Base-by-base conservation (phyloP, 2,797 vertebrate species). In the Silurus lanzhouensis region DNA sequence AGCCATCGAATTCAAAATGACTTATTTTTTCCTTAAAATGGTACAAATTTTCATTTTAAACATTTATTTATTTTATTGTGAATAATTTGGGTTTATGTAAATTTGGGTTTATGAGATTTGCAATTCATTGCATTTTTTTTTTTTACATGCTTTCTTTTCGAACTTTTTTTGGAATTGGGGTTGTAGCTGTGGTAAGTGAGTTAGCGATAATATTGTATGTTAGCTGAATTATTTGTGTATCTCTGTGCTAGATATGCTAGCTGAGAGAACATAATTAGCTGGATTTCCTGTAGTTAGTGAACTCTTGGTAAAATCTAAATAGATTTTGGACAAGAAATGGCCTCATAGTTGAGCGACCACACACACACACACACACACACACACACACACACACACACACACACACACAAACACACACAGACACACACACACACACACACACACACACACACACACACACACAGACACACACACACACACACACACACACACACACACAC, bases 311-410 rank as follows among this genome's bases (percentile, higher is more conserved):
- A 66, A 64, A 64, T 64, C 64, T 66, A 64, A 64, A 64, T 64
- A 64, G 22, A 25, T 66, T 66, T 66, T 66, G 64, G 15, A 68
- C 2, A 27, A 20, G 10, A 46, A 44, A 71, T 19, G 68, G 38
- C 2, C 8, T 19, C 70, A 48, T 12, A 72, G 10, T 22, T 71
- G 38, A 20, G 38, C 8, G 3, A 3, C 17, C 68, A 5, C 20
- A 46, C 67, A 38, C 27, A 68, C 67, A 38, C 67, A 38, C 66
- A 68, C 66, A 31, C 66, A 38, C 14, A 68, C 15, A 38, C 38
- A 71, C 38, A 71, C 68, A 71, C 68, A 71, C 68, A 71, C 68
- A 71, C 67, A 70, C 27, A 70, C 14, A 68, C 27, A n/a, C 17
- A 27, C n/a, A 27, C 64, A 44, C 67, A 70, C 67, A 70, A 17